Evolutionary conservation across 2,797 vertebrate genomes (phyloP).

Genomic region (Mastacembelus armatus): DNA sequence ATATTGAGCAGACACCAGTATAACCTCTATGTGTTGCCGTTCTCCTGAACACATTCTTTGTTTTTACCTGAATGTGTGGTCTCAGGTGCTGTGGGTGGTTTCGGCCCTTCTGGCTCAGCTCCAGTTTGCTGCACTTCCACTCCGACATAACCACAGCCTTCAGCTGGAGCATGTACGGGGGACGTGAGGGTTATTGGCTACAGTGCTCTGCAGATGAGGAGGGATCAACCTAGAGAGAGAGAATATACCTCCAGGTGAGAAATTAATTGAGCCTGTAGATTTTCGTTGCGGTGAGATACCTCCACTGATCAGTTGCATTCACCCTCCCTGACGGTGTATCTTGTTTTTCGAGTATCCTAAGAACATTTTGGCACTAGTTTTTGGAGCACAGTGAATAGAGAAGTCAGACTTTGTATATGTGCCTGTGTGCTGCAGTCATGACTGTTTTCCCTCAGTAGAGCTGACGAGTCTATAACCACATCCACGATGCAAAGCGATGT

Average conservation of each 20-base stretch:
- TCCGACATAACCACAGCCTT: constrained; percentile 23
- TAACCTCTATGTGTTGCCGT: neutral
- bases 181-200: constrained; percentile 51
- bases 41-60: neutral
- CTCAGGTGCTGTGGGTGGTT: constrained; percentile 39
- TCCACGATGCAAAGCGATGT: constrained; percentile 53
- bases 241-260: constrained; percentile 55
- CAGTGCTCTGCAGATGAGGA: constrained; percentile 36
- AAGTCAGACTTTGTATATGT: constrained; percentile 48
- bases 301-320: constrained; percentile 23
- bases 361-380: constrained; percentile 43
- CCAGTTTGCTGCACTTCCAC: constrained; percentile 54
- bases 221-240: constrained; percentile 40
- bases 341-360: constrained; percentile 44
- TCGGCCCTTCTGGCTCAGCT: constrained; percentile 45
- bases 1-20: neutral
- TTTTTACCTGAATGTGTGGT: constrained; percentile 11
- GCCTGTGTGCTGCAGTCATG: constrained; percentile 50
- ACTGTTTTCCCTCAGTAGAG: constrained; percentile 53
- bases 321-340: constrained; percentile 15
- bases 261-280: constrained; percentile 70
- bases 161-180: constrained; percentile 45
- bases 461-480: constrained; percentile 62
- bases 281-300: constrained; percentile 25
- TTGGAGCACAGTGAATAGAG: constrained; percentile 36